Evolutionary conservation across 2,888 invertebrate genomes (phyloP), one percentile per base, ranked within the genome.

Genomic region (Nomada fucata): DNA sequence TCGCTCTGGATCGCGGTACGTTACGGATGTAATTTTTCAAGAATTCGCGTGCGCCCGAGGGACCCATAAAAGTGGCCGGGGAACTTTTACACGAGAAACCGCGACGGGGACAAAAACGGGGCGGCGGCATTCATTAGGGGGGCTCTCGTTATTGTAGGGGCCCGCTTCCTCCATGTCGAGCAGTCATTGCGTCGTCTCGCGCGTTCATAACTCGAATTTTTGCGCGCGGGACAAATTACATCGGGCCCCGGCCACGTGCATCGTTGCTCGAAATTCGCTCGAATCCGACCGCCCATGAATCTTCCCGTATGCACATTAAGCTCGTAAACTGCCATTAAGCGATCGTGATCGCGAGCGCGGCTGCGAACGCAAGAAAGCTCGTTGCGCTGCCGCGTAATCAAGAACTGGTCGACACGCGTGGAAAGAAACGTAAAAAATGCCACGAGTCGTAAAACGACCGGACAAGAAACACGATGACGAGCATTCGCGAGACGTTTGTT

Each of bases 171-270:
- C 60, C 47, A 20, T 23, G 20, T 26, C n/a, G 18, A 7, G n/a
- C 44, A 36, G 7, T 55, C 55, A 20, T 61, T 18, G 20, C 76
- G 52, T 36, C 65, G 67, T 61, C 75, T 76, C 67, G 74, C 69
- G 73, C 85, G 68, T 72, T 82, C 73, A 75, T 85, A 87, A 87
- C 76, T 70, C 74, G 85, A 83, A 87, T 87, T 85, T 87, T 87
- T 86, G 83, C 76, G 71, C 80, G 63, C 88, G 74, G 83, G 78
- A 81, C 76, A 83, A 87, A 86, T 86, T 86, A 83, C 83, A 67
- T 80, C 85, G 74, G 79, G 57, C 61, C 44, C 36, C 23, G 59
- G 57, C 74, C 74, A 69, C 82, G 74, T 71, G 74, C 73, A 74
- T 64, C 76, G 72, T 47, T 50, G 68, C 76, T 69, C 65, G 61